Evolutionary conservation across 1,140 invertebrate species (phyloP), one percentile per base, ranked within the genome.

Genomic region (Penaeus vannamei): DNA sequence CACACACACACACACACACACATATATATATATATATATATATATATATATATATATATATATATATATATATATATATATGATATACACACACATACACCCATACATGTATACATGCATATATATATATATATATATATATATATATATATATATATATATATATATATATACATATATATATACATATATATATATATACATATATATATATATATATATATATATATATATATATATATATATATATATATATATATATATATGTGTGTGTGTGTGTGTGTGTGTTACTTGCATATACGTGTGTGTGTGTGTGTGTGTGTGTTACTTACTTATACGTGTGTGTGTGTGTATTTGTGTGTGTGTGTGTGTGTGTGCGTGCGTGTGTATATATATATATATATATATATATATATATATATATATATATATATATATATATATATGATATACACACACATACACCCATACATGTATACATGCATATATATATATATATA

Each of bases 311-410:
- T 53, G 10, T 53, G 10, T 53, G n/a, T n/a, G n/a, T n/a, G n/a
- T n/a, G n/a, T n/a, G n/a, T n/a, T n/a, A n/a, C n/a, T n/a, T n/a
- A n/a, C n/a, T n/a, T 46, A 46, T 46, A 46, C 10, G 10, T n/a
- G 10, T 46, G 10, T 46, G 3, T 46, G 10, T 10, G 10, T 10
- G 10, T 10, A 46, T 46, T 10, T 10, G 3, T 3, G 3, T 46
- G 3, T 46, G 42, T 46, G 42, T 46, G 10, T 10, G n/a, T n/a
- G n/a, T n/a, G n/a, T n/a, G n/a, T n/a, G n/a, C n/a, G n/a, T n/a
- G n/a, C n/a, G n/a, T n/a, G n/a, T n/a, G n/a, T 80, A 80, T 80
- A 80, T 80, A 80, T 80, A 80, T 80, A 80, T 80, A 80, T 80
- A 80, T 80, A 80, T 80, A 80, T 80, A 80, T 80, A 29, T 80